phyloP scores from a whole-genome alignment of 1,140 invertebrate species.

The Meteorus sp. region DNA sequence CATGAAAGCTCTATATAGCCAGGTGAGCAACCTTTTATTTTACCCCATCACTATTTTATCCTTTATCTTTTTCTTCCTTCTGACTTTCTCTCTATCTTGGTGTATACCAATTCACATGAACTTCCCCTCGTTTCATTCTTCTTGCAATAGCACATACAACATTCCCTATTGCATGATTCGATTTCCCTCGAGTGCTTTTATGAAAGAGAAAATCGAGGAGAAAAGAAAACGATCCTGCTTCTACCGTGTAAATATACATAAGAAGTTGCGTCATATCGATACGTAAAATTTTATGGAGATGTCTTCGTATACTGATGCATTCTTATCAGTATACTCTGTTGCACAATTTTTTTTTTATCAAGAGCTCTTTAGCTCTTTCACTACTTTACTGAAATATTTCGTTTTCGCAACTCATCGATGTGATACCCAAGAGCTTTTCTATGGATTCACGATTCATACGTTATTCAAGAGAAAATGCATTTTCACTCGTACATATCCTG shows the following conservation, averaged over 20 bases:
- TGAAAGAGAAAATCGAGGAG: neutral
- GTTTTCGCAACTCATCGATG: neutral
- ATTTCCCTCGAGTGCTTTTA: slow-evolving; percentile 28
- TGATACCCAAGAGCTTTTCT: neutral
- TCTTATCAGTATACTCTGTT: neutral
- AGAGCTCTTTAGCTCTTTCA: too few relatives aligned
- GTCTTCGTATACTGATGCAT: neutral
- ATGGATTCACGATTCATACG: neutral
- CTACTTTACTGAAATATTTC: slow-evolving; percentile 3
- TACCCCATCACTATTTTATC: neutral
- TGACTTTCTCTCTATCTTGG: neutral
- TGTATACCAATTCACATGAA: slow-evolving; percentile 3
- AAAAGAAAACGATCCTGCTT: neutral
- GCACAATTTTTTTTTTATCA: too few relatives aligned
- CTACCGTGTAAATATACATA: neutral
- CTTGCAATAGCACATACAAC: neutral
- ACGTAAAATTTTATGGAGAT: slow-evolving; percentile 11
- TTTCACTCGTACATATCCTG: too few relatives aligned
- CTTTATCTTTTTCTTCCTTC: neutral
- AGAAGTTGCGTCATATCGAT: too few relatives aligned
- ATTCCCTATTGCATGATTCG: slow-evolving; percentile 15
- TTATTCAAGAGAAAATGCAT: neutral
- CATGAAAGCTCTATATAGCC: slow-evolving; percentile 49
- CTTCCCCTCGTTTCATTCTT: neutral
- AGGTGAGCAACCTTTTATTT: slow-evolving; percentile 36